Evolutionary conservation across 2,113 vertebrate species (phyloP).

Genomic region (Silurus asotus): DNA sequence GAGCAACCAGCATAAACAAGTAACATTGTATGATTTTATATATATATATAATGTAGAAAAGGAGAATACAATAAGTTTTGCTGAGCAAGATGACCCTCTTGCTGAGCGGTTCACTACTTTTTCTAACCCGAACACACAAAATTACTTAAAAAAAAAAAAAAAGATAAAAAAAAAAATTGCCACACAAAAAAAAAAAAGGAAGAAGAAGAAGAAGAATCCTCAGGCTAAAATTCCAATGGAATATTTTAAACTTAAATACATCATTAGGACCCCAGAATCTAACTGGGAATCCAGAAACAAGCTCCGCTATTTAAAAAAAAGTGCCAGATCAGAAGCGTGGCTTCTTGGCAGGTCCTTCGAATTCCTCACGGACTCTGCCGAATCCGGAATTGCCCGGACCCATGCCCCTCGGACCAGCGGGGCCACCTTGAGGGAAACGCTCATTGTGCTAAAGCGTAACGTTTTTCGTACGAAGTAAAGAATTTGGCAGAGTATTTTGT

Average conservation of each 20-base stretch:
- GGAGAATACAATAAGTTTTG: conserved; percentile 66
- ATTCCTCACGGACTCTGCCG: conserved; percentile 98
- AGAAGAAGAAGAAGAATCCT: conserved; percentile 62
- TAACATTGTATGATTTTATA: conserved; percentile 73
- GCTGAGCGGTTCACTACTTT: conserved; percentile 55
- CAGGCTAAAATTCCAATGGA: conserved; percentile 93
- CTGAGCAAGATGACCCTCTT: conserved; percentile 59
- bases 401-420: conserved; percentile 85
- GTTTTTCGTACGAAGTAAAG: conserved; percentile 69
- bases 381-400: conserved; percentile 90
- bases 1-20: conserved; percentile 69
- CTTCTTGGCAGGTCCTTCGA: conserved; percentile 97
- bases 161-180: conserved; percentile 59
- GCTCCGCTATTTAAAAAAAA: conserved; percentile 62
- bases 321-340: conserved; percentile 87
- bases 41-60: conserved; percentile 55
- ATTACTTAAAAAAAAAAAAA: conserved; percentile 56
- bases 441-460: conserved; percentile 89
- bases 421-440: conserved; percentile 91
- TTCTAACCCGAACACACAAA: conserved; percentile 71
- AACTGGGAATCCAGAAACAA: conserved; percentile 78
- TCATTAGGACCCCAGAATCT: conserved; percentile 80
- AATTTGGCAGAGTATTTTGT: conserved; percentile 18
- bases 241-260: conserved; percentile 87
- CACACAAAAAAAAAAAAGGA: conserved; percentile 59